Conservation (phyloP, 1,140 invertebrate genomes). For the Eriosoma lanigerum region DNA sequence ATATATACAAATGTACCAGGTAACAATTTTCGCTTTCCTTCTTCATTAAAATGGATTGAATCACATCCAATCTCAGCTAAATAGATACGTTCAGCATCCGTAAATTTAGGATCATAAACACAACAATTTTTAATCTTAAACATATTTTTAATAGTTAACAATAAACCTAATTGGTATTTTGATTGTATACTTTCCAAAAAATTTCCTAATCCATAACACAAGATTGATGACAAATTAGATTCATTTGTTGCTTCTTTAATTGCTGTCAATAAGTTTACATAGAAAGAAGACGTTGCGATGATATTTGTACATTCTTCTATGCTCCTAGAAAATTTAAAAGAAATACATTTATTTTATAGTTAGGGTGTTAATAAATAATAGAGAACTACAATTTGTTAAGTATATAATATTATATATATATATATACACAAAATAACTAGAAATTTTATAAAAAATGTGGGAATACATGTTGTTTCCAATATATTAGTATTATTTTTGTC, state of each 20-base stretch:
- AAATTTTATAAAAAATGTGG: too few species aligned
- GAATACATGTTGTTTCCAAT: too few species aligned
- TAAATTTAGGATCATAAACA: conserved; percentile 53
- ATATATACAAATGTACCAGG: conserved; percentile 51
- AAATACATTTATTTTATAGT: too few species aligned
- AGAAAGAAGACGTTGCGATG: conserved; percentile 40
- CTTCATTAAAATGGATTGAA: conserved; percentile 50
- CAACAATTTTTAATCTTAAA: conserved; percentile 47
- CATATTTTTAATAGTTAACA: conserved; percentile 50
- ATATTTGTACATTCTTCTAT: conserved; percentile 47
- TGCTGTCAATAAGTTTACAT: conserved; percentile 8
- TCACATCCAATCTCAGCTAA: conserved; percentile 40
- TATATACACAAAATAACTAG: too few species aligned
- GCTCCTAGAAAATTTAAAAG: conserved; percentile 45
- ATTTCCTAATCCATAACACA: conserved; percentile 53
- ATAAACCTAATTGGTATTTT: conserved; percentile 51
- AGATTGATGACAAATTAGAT: conserved; percentile 19
- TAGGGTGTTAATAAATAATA: background rate
- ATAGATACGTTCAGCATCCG: conserved; percentile 37
- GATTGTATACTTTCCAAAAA: conserved; percentile 52
- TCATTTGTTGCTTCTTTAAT: conserved; percentile 33
- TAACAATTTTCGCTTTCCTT: conserved; percentile 29
- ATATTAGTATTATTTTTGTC: too few species aligned
- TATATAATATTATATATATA: too few species aligned
- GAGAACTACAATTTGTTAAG: background rate